Conservation (phyloP, 2,797 vertebrate species). For the Hydrocynus forskahlii region DNA sequence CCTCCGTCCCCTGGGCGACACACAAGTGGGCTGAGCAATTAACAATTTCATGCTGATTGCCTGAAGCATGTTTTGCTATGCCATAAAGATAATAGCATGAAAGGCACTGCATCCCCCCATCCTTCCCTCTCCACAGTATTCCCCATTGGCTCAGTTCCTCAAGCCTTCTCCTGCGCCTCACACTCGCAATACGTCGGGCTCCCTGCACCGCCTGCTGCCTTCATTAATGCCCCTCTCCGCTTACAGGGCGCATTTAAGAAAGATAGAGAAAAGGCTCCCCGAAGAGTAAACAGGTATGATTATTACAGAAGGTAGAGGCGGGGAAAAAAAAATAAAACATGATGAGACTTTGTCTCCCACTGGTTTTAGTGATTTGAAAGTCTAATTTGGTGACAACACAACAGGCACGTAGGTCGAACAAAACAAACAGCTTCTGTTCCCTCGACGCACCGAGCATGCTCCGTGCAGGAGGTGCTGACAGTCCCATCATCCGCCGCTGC, state of each 20-base stretch:
- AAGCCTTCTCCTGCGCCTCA: slow-evolving; percentile 76
- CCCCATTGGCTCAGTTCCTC: slow-evolving; percentile 77
- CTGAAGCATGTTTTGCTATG: slow-evolving; percentile 86
- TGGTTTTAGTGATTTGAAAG: slow-evolving; percentile 82
- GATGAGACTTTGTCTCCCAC: slow-evolving; percentile 78
- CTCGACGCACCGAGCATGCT: slow-evolving; percentile 73
- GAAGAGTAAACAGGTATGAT: slow-evolving; percentile 85
- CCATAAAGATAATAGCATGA: slow-evolving; percentile 89
- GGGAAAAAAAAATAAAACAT: slow-evolving; percentile 69
- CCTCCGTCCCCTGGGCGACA: slow-evolving; percentile 84
- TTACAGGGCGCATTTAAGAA: slow-evolving; percentile 78
- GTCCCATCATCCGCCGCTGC: slow-evolving; percentile 62
- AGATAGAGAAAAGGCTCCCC: slow-evolving; percentile 80
- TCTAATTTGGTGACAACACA: slow-evolving; percentile 83
- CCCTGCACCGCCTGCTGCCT: slow-evolving; percentile 73
- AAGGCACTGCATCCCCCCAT: slow-evolving; percentile 68
- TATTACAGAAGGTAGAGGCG: slow-evolving; percentile 72
- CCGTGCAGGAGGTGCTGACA: slow-evolving; percentile 70
- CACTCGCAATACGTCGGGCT: slow-evolving; percentile 64
- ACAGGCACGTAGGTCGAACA: slow-evolving; percentile 78
- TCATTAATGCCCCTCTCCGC: slow-evolving; percentile 79
- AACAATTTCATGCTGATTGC: slow-evolving; percentile 93
- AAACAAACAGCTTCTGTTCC: slow-evolving; percentile 79
- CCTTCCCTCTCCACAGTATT: slow-evolving; percentile 66
- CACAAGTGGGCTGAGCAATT: slow-evolving; percentile 90